Evolutionary conservation across 2,888 invertebrate species (phyloP).

Genomic region (Sisyra nigra): DNA sequence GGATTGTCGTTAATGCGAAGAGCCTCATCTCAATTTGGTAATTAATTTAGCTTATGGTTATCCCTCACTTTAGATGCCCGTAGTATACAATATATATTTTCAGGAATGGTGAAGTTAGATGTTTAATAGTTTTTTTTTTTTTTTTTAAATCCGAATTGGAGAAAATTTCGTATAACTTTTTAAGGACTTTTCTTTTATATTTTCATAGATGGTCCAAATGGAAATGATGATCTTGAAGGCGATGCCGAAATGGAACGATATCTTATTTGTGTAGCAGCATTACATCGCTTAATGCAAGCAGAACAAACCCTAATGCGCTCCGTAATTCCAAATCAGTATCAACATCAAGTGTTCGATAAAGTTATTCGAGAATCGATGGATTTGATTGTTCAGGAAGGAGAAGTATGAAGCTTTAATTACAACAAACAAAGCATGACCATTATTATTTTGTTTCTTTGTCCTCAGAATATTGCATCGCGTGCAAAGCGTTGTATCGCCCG

Average conservation of each 20-base stretch:
- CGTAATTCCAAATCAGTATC: constrained; percentile 65
- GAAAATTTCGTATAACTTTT: not conserved
- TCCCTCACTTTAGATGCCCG: no score
- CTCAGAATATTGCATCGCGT: constrained; percentile 50
- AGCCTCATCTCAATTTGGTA: constrained; percentile 29
- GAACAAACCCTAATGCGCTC: constrained; percentile 72
- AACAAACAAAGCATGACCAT: constrained; percentile 1
- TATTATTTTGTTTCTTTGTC: constrained; percentile 14
- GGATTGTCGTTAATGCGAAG: constrained; percentile 54
- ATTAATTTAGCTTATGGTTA: no score
- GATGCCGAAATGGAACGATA: constrained; percentile 76
- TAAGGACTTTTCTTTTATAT: not conserved
- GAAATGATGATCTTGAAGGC: constrained; percentile 42
- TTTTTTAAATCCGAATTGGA: no score
- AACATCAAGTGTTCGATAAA: constrained; percentile 68
- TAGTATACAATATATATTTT: no score
- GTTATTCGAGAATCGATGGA: constrained; percentile 75
- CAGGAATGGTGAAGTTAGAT: no score
- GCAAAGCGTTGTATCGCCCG: constrained; percentile 59
- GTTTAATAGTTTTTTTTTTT: no score
- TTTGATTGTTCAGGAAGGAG: constrained; percentile 71
- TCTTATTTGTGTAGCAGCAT: constrained; percentile 62
- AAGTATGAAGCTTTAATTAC: constrained; percentile 31
- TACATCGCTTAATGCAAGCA: constrained; percentile 73
- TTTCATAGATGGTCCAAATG: constrained; percentile 4